Percentiles rank a stretch among this genome's conserved stretches.
Evolutionary conservation across 2,113 vertebrate genomes (phyloP).

Genomic region (Bombycilla garrulus): DNA sequence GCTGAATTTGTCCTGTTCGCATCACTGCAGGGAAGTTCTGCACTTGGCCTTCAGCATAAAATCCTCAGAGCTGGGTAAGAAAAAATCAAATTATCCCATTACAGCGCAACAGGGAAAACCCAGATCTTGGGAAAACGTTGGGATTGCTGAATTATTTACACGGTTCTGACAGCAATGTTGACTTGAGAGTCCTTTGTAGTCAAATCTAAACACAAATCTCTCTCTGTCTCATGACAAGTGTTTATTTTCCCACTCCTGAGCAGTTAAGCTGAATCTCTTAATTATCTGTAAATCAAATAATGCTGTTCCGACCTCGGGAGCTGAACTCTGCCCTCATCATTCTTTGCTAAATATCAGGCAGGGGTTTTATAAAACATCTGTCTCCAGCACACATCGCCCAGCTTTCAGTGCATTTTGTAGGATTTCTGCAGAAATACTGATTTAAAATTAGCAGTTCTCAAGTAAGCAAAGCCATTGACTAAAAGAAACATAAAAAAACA

Average conservation of each 20-base stretch:
- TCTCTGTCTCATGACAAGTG: constrained; percentile 15
- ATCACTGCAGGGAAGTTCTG: background rate
- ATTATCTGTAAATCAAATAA: constrained; percentile 39
- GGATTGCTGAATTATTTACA: constrained; percentile 3
- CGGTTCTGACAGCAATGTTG: background rate
- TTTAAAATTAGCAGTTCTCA: constrained; percentile 17
- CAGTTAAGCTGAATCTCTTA: constrained; percentile 14
- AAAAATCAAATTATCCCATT: background rate
- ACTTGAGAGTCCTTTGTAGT: constrained; percentile 8
- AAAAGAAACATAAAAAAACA: background rate
- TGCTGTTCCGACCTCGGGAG: background rate
- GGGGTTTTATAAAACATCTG: constrained; percentile 10
- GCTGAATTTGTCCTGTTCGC: background rate
- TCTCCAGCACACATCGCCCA: background rate
- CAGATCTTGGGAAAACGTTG: background rate
- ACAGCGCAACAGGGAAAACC: background rate
- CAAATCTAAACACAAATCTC: constrained; percentile 18
- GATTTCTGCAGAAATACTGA: background rate
- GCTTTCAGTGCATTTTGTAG: background rate
- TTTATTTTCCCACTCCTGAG: constrained; percentile 36
- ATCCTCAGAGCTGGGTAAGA: background rate
- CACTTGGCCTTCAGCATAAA: background rate
- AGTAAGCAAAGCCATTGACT: background rate
- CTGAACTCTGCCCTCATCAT: background rate
- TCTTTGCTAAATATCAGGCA: constrained; percentile 1